These are phyloP conservation scores for Semnornis frantzii DNA, from an alignment of 2,113 vertebrate genomes.

Conservation along the genomic window DNA sequence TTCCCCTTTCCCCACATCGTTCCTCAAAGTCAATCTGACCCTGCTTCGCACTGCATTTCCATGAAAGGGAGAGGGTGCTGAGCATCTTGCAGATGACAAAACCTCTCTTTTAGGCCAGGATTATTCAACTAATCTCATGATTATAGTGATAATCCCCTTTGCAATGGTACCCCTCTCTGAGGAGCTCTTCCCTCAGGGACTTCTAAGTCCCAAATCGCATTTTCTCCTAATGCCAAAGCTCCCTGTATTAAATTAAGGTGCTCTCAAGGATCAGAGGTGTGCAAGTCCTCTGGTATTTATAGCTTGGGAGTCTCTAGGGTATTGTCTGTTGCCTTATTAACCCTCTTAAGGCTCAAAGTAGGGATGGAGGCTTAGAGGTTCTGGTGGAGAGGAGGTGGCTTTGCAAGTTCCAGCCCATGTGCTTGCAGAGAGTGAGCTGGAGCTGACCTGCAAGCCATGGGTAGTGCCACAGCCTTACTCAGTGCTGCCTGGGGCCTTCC, in stretches of 20 bases:
- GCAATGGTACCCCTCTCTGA: slow-evolving; percentile 1
- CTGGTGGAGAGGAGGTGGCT: not conserved
- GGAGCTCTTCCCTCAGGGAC: not conserved
- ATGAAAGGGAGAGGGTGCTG: not conserved
- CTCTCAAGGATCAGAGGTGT: not conserved
- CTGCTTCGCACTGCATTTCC: not conserved
- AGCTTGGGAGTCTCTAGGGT: not conserved
- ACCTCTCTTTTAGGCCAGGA: not conserved
- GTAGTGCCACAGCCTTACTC: not conserved
- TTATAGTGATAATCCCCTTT: slow-evolving; percentile 55
- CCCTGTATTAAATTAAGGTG: not conserved
- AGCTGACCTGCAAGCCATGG: not conserved
- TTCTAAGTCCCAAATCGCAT: slow-evolving; percentile 41
- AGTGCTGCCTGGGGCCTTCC: not conserved
- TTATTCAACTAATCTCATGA: slow-evolving; percentile 44
- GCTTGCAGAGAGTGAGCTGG: not conserved
- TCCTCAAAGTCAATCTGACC: not conserved
- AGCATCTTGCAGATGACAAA: not conserved
- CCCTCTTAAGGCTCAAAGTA: not conserved
- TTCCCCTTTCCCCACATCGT: not conserved
- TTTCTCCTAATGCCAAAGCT: slow-evolving; percentile 10
- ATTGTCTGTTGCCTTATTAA: not conserved
- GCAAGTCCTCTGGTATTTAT: not conserved
- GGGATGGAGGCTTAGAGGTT: not conserved
- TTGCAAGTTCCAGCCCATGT: not conserved